Evolutionary conservation across 2,113 vertebrate species (phyloP).

Genomic region (Stictonetta naevosa): DNA sequence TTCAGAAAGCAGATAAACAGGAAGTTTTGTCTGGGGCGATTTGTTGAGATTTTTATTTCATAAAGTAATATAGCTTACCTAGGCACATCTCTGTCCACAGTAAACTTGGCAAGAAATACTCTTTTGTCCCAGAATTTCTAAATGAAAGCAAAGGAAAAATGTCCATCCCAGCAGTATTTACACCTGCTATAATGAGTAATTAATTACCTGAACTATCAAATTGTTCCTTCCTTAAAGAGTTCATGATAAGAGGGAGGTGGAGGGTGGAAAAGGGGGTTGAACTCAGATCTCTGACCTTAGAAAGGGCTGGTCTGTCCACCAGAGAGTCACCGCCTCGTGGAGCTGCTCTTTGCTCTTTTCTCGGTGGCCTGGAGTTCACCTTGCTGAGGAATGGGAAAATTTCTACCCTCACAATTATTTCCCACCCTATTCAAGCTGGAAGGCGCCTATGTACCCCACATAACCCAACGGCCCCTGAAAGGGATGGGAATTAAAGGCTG

Average conservation of each 20-base stretch:
- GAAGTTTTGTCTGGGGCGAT: not conserved
- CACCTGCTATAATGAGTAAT: rapidly evolving
- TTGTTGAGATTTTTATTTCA: not conserved
- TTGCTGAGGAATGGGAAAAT: not conserved
- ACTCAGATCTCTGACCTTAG: not conserved
- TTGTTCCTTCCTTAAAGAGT: not conserved
- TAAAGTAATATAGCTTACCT: not conserved
- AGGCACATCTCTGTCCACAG: not conserved
- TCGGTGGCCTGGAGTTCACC: not conserved
- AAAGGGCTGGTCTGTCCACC: not conserved
- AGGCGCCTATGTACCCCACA: not conserved
- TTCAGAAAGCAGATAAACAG: not conserved
- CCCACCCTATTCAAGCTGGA: not conserved
- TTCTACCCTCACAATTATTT: not conserved
- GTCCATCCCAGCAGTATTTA: not conserved
- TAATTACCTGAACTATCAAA: not conserved
- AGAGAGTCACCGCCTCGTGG: not conserved
- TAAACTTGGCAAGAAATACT: not conserved
- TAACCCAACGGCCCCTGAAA: not conserved
- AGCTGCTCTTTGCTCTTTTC: not conserved
- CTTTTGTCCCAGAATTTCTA: not conserved
- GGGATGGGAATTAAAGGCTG: not conserved
- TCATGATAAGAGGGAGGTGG: not conserved
- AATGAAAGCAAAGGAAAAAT: not conserved
- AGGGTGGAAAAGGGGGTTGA: not conserved